Base-by-base conservation (phyloP, 2,888 invertebrate species). In the Chrysomela aeneicollis region DNA sequence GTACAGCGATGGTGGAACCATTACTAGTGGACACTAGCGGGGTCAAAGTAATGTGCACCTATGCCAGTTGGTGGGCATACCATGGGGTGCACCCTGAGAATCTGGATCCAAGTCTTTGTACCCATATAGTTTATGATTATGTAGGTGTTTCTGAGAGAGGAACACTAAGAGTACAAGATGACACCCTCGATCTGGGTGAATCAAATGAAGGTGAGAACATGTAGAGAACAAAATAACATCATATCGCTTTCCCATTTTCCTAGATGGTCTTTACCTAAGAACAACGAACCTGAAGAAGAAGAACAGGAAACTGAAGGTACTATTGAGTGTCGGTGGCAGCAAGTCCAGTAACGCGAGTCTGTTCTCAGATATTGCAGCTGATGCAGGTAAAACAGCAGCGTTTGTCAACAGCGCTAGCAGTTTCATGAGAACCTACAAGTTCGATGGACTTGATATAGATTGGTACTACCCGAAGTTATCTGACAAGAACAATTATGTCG, bases 401-500 rank as follows among this genome's bases (percentile, higher is more conserved):
- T 71, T 76, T 59, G 68, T 72, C 15, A 54, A 68, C 9, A 74
- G 74, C 58, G 70, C 74, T 1, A 67, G 62, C 5, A 55, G 71
- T 4, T 68, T 75, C 19, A 58, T 71, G 6, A 59, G 69, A 49
- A 69, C 64, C 8, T 75, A 73, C 37, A 68, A 73, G 59, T 76
- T 70, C 62, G 75, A 76, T 63, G 76, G 76, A 3, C 60, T 76
- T 9, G 74, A 76, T 50, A 66, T 76, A 5, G 76, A 76, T 59
- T 76, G 75, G 76, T 73, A 72, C 62, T 71, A 70, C 59, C 76
- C 76, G 21, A 52, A 60, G 8, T 12, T n/a, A 18, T 12, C 42
- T 26, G 37, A 52, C 30, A 60, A 60, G 35, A 63, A 17, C 17
- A 68, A 72, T 30, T 73, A 68, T 19, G 63, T 72, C 18, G 61